phyloP scores from a whole-genome alignment of 2,113 vertebrate species.

The Microcebus griseorufus region DNA sequence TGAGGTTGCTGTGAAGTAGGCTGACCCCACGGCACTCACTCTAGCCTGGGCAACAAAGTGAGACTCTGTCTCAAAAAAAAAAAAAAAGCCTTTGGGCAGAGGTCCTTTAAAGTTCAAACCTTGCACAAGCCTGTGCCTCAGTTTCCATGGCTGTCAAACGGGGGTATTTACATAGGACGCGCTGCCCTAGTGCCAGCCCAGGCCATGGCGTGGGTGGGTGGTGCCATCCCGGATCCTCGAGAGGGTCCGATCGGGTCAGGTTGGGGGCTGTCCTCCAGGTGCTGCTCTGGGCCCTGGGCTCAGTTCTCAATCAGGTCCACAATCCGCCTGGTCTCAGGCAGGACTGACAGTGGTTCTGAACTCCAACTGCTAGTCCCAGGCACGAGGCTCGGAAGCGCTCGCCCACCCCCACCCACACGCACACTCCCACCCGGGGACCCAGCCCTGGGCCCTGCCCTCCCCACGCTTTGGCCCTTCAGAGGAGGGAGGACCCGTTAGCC shows the following conservation, averaged over 20 bases:
- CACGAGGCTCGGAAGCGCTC: not conserved
- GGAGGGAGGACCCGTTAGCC: not conserved
- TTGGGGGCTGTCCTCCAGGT: not conserved
- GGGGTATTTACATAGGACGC: too few relatives aligned
- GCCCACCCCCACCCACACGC: too few relatives aligned
- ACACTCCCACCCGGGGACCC: too few relatives aligned
- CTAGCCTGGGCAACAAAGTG: too few relatives aligned
- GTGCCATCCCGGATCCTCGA: too few relatives aligned
- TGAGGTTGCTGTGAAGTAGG: too few relatives aligned
- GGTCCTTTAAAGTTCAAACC: too few relatives aligned
- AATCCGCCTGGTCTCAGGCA: not conserved
- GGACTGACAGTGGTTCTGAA: too few relatives aligned
- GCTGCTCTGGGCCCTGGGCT: not conserved
- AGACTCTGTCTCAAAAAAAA: not conserved
- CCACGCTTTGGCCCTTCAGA: not conserved
- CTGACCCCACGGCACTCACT: too few relatives aligned
- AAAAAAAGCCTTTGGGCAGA: not conserved
- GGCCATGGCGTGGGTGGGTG: accelerated
- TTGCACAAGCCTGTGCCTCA: not conserved
- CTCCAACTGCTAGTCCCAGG: not conserved
- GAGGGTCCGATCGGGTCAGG: not conserved
- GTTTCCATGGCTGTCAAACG: not conserved
- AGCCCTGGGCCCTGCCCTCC: not conserved
- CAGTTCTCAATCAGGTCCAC: not conserved
- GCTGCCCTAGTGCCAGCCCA: not conserved